phyloP scores from a whole-genome alignment of 2,797 vertebrate species.

The Psittacula echo region DNA sequence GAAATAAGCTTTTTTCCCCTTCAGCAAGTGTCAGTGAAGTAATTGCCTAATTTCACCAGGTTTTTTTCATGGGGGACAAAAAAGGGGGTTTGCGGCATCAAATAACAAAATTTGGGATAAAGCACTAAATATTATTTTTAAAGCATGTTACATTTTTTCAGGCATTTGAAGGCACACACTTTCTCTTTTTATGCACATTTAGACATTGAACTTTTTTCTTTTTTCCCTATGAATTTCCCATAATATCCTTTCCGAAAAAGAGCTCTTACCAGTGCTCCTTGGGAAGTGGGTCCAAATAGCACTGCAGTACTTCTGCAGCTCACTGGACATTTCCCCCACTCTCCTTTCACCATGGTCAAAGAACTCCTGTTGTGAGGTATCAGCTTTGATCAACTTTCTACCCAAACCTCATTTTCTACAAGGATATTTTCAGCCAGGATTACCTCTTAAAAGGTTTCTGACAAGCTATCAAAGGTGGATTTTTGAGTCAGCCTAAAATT shows the following conservation, averaged over 20 bases:
- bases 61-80: not conserved
- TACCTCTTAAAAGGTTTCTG: not conserved
- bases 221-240: not conserved
- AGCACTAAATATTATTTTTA: not conserved
- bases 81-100: fast-evolving
- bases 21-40: not conserved
- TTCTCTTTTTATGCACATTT: not conserved
- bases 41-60: not conserved
- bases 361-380: not conserved
- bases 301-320: not conserved
- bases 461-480: not conserved
- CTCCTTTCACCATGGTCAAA: not conserved
- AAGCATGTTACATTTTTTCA: not conserved
- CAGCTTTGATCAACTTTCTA: not conserved
- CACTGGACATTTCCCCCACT: not conserved
- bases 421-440: not conserved
- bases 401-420: not conserved
- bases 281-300: fast-evolving
- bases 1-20: not conserved
- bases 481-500: not conserved
- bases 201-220: not conserved
- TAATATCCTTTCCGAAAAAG: not conserved
- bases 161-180: not conserved
- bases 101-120: not conserved
- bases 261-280: not conserved